Evolutionary conservation across 2,797 vertebrate genomes (phyloP), one percentile per base, ranked within the genome.

Genomic region (Ataeniobius toweri): DNA sequence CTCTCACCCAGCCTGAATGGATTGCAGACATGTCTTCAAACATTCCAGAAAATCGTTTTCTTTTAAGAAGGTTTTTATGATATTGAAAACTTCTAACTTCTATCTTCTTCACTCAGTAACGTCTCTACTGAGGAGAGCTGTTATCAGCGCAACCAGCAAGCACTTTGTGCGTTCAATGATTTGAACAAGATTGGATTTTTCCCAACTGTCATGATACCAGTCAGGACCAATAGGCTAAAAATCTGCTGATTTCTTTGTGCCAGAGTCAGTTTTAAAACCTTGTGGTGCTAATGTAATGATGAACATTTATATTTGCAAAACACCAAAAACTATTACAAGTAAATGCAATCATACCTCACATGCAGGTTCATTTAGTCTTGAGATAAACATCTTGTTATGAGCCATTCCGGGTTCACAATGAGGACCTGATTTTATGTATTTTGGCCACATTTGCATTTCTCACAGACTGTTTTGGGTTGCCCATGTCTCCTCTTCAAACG

Each of bases 401-500:
- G 82, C 84, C 77, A 79, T 74, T 80, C 65, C 41, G 59, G 72
- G 41, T 69, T 71, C 24, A 75, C 59, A 77, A 67, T 6, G 61
- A 6, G 71, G 79, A 88, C 83, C 72, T 71, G 74, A 85, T 89
- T 86, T 79, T 79, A 79, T 88, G 80, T 70, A 87, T 89, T 88
- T 91, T 31, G 68, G 79, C 86, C 85, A 84, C 46, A 36, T 82
- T 77, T 70, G 65, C 56, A 80, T 88, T 87, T 86, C 80, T 81
- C 80, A 58, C 55, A 51, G 53, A 74, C 76, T 77, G 70, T 81
- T 88, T 81, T 70, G 82, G 77, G 50, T 71, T 46, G 71, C 18
- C 12, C 5, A 73, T 55, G 80, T 79, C 83, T 88, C 82, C 79
- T 83, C 85, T 88, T 94, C 89, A 82, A 85, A 93, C 87, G 61